Conservation (phyloP, 1,140 invertebrate species). For the Cheumatopsyche charites region DNA sequence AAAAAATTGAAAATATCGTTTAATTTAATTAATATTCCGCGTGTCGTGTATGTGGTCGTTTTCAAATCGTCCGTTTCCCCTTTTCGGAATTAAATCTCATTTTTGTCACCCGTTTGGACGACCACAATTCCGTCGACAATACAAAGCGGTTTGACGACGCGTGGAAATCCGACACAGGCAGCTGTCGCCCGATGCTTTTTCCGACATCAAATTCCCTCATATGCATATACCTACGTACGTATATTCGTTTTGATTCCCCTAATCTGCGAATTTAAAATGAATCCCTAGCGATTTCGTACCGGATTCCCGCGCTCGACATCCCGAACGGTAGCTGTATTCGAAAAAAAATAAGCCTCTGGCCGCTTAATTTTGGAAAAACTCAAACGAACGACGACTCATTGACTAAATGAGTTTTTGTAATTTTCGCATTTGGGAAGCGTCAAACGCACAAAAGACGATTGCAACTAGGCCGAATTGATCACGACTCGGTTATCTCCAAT, state of each 20-base stretch:
- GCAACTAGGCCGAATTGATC: background rate
- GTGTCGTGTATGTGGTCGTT: too few relatives aligned
- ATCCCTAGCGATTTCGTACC: background rate
- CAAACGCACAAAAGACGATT: too few relatives aligned
- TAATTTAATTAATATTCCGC: too few relatives aligned
- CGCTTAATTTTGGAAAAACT: too few relatives aligned
- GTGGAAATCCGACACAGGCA: slow-evolving; percentile 19
- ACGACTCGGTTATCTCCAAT: slow-evolving; percentile 13
- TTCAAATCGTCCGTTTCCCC: too few relatives aligned
- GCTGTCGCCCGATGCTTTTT: background rate
- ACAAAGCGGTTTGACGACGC: slow-evolving; percentile 12
- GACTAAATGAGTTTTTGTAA: too few relatives aligned
- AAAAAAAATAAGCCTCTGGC: too few relatives aligned
- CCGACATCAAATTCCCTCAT: background rate
- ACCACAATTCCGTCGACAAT: background rate
- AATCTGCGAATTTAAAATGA: slow-evolving; percentile 23
- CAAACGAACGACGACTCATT: too few relatives aligned
- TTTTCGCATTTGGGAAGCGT: too few relatives aligned
- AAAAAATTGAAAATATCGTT: too few relatives aligned
- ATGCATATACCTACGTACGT: background rate
- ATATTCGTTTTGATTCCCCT: slow-evolving; percentile 27
- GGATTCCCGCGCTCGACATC: background rate
- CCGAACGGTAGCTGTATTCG: background rate
- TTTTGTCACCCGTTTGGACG: background rate
- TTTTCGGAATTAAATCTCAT: slow-evolving; percentile 16